phyloP scores from a whole-genome alignment of 2,797 vertebrate genomes.

The Artibeus jamaicensis region DNA sequence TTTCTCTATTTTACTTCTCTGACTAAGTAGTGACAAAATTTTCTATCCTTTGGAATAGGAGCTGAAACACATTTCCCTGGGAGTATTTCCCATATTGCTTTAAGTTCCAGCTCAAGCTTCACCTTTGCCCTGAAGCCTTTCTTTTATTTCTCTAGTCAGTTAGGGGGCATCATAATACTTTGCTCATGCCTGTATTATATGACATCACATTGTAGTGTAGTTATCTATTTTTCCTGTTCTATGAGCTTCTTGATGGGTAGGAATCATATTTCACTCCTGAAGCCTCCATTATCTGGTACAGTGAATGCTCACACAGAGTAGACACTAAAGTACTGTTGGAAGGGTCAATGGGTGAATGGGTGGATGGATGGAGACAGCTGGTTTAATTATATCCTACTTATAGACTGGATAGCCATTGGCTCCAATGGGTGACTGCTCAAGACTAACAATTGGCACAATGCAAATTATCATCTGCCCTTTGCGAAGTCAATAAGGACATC shows the following conservation, averaged over 20 bases:
- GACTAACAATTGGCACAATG: slow-evolving; percentile 8
- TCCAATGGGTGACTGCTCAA: neutral
- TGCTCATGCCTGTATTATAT: neutral
- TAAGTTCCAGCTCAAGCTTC: neutral
- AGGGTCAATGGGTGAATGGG: neutral
- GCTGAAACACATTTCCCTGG: neutral
- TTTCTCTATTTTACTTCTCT: slow-evolving; percentile 35
- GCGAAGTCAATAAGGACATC: neutral
- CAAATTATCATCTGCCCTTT: slow-evolving; percentile 30
- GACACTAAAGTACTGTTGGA: slow-evolving; percentile 10
- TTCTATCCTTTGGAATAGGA: neutral
- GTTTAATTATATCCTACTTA: slow-evolving; percentile 21
- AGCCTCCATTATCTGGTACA: slow-evolving; percentile 18
- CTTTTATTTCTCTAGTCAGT: neutral
- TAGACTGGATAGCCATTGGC: neutral
- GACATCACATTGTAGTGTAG: neutral
- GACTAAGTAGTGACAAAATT: slow-evolving; percentile 14
- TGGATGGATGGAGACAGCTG: neutral
- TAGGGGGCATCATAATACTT: neutral
- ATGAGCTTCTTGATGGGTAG: neutral
- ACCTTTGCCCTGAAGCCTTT: neutral
- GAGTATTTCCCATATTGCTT: neutral
- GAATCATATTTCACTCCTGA: slow-evolving; percentile 9
- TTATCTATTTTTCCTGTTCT: neutral
- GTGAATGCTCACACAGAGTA: slow-evolving; percentile 21